Conservation (phyloP, 2,797 vertebrate species). For the Pipistrellus pygmaeus region DNA sequence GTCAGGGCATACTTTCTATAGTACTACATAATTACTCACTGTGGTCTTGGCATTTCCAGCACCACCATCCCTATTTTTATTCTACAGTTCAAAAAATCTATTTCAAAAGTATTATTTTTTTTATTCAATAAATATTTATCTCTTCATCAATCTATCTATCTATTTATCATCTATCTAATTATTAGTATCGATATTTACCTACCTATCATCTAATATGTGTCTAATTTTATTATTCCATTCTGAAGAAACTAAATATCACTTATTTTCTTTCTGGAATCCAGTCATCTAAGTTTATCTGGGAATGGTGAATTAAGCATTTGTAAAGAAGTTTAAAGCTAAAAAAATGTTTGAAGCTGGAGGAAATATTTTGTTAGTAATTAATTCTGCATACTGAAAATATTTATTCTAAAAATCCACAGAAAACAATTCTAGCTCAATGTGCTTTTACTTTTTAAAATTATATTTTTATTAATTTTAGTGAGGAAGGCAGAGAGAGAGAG, state of each 20-base stretch:
- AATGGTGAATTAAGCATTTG: neutral
- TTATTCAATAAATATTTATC: neutral
- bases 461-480: no score
- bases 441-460: neutral
- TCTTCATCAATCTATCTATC: neutral
- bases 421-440: neutral
- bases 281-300: neutral
- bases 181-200: no score
- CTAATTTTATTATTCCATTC: neutral
- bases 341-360: neutral
- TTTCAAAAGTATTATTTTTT: neutral
- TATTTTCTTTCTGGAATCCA: neutral
- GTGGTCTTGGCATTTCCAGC: neutral
- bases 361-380: neutral
- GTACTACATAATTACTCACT: neutral
- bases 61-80: neutral
- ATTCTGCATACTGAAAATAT: neutral
- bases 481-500: no score
- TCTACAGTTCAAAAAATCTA: neutral
- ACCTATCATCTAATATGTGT: neutral
- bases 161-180: neutral
- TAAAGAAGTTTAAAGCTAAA: neutral
- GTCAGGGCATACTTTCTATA: neutral
- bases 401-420: neutral
- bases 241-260: neutral